Evolutionary conservation across 53 echinoderm and acorn worm genomes (phyloP), one percentile per base, ranked within the genome.

Genomic region (Apostichopus leukothele): DNA sequence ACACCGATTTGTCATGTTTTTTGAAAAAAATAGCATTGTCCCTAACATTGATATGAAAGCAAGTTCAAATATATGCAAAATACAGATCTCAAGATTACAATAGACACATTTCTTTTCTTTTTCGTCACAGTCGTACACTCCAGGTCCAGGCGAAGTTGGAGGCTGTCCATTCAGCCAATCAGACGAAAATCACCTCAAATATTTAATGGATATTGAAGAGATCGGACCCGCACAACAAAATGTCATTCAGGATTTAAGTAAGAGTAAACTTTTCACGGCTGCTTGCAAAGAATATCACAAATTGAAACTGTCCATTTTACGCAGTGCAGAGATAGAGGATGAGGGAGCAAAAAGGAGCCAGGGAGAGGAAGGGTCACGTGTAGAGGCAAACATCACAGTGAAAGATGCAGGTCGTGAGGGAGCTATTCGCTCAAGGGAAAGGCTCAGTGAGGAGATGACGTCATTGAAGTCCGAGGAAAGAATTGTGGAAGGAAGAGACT

Each of bases 111-210:
- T 13, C 59, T 84, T 14, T 88, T 51, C 67, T 74, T 60, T 76
- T 57, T n/a, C 66, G 55, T 52, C 52, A 75, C 88, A 97, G 98
- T 89, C 76, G 10, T 76, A 78, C 54, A 90, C 77, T 59, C 89
- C 93, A 14, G 96, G 99, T 18, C 94, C 91, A 25, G 96, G 96
- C 0, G 96, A 99, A 67, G 96, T 94, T 79, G 99, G 96, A 7
- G 99, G 99, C 5, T 99, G 99, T 75, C 95, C 93, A 3, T 93
- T 96, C 80, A 90, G 83, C 52, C 99, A 99, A 77, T 96, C 94
- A 86, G 99, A 99, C 68, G 90, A 91, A n/a, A 20, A 16, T 9
- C 91, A 92, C 68, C 66, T 96, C 13, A 53, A 89, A 61, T 50
- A 52, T 3, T 25, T 90, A 21, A 90, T 96, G 88, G 83, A 86